A percentile compares a stretch with the other conserved stretches of the same genome.
These are phyloP conservation scores for Solenopsis fugax DNA, from an alignment of 1,140 invertebrate species.

Conservation along the genomic window DNA sequence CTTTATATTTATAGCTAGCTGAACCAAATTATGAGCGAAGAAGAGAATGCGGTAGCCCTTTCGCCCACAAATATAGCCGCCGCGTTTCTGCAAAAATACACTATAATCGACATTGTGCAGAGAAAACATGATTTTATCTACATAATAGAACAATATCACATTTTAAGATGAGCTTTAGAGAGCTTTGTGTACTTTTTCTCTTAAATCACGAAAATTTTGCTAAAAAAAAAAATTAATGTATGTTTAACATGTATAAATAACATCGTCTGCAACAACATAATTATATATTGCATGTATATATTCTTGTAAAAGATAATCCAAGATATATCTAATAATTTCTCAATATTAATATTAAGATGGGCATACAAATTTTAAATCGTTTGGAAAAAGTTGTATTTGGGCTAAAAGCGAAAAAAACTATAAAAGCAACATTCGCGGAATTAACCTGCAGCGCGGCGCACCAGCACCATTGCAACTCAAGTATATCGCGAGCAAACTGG, in stretches of 20 bases:
- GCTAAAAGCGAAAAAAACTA: neutral
- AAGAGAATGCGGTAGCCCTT: neutral
- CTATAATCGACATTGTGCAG: neutral
- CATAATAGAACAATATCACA: too few relatives aligned
- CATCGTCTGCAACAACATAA: too few relatives aligned
- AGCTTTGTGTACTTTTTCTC: too few relatives aligned
- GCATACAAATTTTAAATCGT: neutral
- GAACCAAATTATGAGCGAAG: slow-evolving; percentile 24
- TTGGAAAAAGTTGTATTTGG: neutral
- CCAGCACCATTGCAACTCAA: neutral
- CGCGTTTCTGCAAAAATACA: neutral
- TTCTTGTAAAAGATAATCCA: neutral
- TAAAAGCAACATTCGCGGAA: neutral
- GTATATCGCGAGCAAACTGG: slow-evolving; percentile 16
- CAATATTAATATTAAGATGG: neutral
- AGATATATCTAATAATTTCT: neutral
- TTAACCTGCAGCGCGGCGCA: neutral
- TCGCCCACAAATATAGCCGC: neutral
- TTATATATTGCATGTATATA: too few relatives aligned
- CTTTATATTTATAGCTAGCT: slow-evolving; percentile 46
- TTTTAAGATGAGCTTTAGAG: too few relatives aligned
- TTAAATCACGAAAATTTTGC: too few relatives aligned
- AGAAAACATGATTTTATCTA: neutral
- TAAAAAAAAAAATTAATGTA: too few relatives aligned
- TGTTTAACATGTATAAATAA: too few relatives aligned